These are phyloP conservation scores for Patiria miniata DNA, from an alignment of 35 echinoderm and acorn worm species.

Conservation along the genomic window DNA sequence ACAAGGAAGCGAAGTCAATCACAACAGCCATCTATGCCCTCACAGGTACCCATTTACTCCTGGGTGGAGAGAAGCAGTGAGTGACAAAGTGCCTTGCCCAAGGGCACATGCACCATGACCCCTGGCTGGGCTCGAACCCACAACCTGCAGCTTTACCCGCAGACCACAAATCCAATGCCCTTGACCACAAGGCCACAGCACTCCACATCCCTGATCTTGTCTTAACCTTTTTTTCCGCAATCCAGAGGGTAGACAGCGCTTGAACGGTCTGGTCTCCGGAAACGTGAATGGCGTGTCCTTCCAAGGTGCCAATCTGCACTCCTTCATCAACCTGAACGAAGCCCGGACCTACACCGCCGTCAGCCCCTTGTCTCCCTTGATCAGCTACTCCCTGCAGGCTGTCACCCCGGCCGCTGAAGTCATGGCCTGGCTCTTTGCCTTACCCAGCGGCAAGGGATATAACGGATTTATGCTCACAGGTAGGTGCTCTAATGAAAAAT, in stretches of 20 bases:
- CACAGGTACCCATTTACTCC: too few species aligned
- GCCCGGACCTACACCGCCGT: conserved; percentile 80
- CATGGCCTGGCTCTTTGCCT: conserved; percentile 82
- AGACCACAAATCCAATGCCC: too few species aligned
- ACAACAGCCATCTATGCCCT: too few species aligned
- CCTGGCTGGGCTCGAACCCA: too few species aligned
- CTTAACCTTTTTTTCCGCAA: too few species aligned
- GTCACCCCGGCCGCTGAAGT: conserved; percentile 64
- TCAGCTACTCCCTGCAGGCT: conserved; percentile 67
- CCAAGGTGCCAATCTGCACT: conserved; percentile 48
- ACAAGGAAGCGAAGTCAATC: too few species aligned
- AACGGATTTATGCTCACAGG: conserved; percentile 85
- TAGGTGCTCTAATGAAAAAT: conserved; percentile 7
- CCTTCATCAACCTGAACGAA: conserved; percentile 60
- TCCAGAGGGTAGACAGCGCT: conserved; percentile 16
- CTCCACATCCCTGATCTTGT: too few species aligned
- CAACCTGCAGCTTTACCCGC: too few species aligned
- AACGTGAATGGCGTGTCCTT: conserved; percentile 62
- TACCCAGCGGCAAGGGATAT: conserved; percentile 70
- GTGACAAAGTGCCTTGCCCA: too few species aligned
- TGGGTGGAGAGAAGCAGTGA: too few species aligned
- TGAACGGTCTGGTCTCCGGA: conserved; percentile 75
- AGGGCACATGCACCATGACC: too few species aligned
- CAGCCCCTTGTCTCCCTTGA: conserved; percentile 57
- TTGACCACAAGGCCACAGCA: too few species aligned